A percentile compares a stretch with the other conserved stretches of the same genome.
phyloP scores from a whole-genome alignment of 2,113 vertebrate genomes.

The Tragelaphus imberbis region DNA sequence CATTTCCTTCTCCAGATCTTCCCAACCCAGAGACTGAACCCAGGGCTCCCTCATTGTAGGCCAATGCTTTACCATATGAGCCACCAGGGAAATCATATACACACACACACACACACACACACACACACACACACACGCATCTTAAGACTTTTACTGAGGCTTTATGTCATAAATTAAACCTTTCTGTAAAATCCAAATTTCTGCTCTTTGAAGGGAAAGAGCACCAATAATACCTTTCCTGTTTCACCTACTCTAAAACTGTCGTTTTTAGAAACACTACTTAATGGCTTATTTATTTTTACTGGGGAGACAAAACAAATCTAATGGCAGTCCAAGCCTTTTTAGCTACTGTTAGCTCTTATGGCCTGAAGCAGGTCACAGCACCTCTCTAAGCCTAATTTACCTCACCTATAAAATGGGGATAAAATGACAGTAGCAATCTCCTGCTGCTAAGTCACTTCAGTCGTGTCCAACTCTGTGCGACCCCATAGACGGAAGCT shows the following conservation, averaged over 20 bases:
- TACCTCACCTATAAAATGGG: not conserved
- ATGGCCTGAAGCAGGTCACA: not conserved
- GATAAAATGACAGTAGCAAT: not conserved
- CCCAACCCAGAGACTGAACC: not conserved
- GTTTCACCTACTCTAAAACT: not conserved
- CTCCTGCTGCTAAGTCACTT: too few relatives aligned
- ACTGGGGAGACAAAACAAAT: not conserved
- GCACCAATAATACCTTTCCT: not conserved
- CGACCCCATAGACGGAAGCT: too few relatives aligned
- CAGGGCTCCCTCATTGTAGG: not conserved
- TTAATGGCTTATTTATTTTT: not conserved
- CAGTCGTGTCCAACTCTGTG: too few relatives aligned
- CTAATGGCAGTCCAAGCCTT: not conserved
- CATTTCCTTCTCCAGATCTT: not conserved
- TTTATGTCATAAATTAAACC: not conserved
- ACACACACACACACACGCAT: fast-evolving
- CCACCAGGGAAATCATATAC: not conserved
- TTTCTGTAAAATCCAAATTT: not conserved
- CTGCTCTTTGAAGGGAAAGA: not conserved
- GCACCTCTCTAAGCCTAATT: not conserved
- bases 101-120: fast-evolving
- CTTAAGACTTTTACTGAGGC: not conserved
- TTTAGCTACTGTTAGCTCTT: not conserved
- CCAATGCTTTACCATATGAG: not conserved
- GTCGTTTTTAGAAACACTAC: not conserved